These are phyloP conservation scores for Hydropsyche betteni DNA, from an alignment of 2,888 invertebrate species.

Conservation along the genomic window DNA sequence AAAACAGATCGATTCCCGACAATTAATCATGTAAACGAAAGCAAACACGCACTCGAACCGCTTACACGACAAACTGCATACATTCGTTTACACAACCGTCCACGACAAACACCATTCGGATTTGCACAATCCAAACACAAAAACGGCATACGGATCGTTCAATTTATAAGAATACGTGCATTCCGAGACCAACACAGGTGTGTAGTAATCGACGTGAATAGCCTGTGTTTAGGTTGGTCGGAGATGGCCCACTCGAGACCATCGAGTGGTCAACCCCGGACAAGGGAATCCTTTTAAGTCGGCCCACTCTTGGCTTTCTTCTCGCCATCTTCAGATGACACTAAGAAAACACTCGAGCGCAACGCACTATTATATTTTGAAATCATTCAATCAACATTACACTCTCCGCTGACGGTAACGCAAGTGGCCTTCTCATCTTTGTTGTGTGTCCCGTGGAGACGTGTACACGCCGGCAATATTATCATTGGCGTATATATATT, in stretches of 20 bases:
- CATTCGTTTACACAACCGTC: too few species aligned
- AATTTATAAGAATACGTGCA: constrained; percentile 14
- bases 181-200: constrained; percentile 20
- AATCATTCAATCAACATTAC: constrained; percentile 45
- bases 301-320: constrained; percentile 47
- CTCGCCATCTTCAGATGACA: constrained; percentile 45
- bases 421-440: constrained; percentile 36
- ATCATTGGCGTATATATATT: too few species aligned
- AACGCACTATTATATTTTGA: constrained; percentile 46
- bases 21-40: too few species aligned
- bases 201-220: constrained; percentile 11
- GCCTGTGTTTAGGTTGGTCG: constrained; percentile 24
- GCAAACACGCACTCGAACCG: too few species aligned
- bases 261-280: constrained; percentile 44
- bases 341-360: constrained; percentile 49
- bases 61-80: too few species aligned
- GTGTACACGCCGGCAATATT: too few species aligned
- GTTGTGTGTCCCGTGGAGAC: neutral
- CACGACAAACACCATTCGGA: too few species aligned
- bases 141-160: neutral
- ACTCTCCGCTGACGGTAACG: constrained; percentile 43
- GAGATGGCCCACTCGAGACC: constrained; percentile 40
- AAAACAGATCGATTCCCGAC: too few species aligned
- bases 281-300: constrained; percentile 51
- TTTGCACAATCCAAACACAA: neutral